phyloP scores from a whole-genome alignment of 2,113 vertebrate species.

The Ceyx melanurus region DNA sequence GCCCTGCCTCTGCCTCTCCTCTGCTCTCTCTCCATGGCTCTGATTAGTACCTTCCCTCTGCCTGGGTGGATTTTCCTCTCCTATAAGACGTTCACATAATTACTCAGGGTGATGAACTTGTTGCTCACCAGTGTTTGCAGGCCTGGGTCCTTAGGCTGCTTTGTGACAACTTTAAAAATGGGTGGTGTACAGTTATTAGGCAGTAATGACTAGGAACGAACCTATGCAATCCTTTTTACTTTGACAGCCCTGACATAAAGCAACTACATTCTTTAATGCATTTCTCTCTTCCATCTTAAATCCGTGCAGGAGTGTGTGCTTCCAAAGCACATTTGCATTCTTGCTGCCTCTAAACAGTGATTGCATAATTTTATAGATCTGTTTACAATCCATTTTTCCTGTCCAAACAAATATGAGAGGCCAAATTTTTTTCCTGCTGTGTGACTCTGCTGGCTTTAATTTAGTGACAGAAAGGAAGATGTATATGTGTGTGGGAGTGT shows the following conservation, averaged over 20 bases:
- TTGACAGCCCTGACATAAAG: background rate
- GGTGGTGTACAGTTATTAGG: background rate
- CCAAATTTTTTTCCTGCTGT: background rate
- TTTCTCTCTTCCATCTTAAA: background rate
- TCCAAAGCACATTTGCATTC: conserved; percentile 40
- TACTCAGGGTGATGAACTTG: background rate
- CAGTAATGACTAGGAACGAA: background rate
- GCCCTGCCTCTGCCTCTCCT: background rate
- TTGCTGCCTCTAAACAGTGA: background rate
- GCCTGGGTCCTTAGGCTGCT: background rate
- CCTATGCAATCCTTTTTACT: background rate
- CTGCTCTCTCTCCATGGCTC: background rate
- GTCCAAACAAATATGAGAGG: conserved; percentile 4
- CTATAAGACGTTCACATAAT: background rate
- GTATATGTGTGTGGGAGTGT: background rate
- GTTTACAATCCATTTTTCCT: conserved; percentile 46
- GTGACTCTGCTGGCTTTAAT: conserved; percentile 15
- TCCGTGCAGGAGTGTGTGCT: background rate
- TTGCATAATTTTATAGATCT: conserved; percentile 28
- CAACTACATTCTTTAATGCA: background rate
- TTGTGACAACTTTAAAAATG: background rate
- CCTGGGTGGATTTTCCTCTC: background rate
- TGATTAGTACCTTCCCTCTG: background rate
- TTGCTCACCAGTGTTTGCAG: background rate
- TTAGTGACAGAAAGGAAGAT: conserved; percentile 35